A percentile compares a stretch with the other conserved stretches of the same genome.
These are phyloP conservation scores for Leptosomus discolor DNA, from an alignment of 2,113 vertebrate genomes.

Conservation along the genomic window DNA sequence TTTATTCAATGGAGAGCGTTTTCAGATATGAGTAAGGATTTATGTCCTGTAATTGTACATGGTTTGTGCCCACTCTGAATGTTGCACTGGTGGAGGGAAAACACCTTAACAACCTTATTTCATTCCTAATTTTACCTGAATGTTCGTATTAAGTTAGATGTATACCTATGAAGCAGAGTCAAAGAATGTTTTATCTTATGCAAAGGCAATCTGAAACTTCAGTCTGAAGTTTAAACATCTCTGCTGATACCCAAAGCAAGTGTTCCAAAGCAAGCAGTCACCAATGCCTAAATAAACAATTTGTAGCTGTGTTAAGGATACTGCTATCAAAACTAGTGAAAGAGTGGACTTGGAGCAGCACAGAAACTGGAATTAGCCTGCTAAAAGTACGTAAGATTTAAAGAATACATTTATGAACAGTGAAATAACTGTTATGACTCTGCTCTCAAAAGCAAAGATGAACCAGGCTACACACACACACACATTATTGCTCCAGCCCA, in stretches of 20 bases:
- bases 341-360: neutral
- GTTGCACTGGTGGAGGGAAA: neutral
- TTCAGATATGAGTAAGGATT: conserved; percentile 26
- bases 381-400: neutral
- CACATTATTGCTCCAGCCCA: neutral
- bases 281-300: neutral
- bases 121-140: neutral
- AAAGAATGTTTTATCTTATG: neutral
- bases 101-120: neutral
- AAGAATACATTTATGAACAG: neutral
- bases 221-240: neutral
- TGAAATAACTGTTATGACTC: neutral
- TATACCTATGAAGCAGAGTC: neutral
- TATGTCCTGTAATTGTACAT: neutral
- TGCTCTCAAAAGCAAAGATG: neutral
- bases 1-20: conserved; percentile 54
- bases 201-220: neutral
- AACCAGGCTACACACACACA: neutral
- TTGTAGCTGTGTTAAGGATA: neutral
- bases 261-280: neutral
- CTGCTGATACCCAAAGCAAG: neutral
- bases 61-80: neutral
- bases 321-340: neutral
- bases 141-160: neutral
- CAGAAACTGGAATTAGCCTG: neutral